These are phyloP conservation scores for Heliconius charithonia DNA, from an alignment of 2,888 invertebrate genomes.

Conservation along the genomic window DNA sequence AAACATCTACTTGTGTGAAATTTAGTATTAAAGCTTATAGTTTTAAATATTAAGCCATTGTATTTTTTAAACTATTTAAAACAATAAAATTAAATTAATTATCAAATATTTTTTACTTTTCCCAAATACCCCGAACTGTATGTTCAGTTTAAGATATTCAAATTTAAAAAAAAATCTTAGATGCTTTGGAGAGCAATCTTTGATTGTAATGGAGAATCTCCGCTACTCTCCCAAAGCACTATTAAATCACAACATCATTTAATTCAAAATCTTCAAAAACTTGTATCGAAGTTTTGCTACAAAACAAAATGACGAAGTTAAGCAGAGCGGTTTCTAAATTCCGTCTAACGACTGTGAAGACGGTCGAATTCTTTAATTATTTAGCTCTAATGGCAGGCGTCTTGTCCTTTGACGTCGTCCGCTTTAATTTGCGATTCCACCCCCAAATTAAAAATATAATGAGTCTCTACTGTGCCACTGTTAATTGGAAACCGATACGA, in stretches of 20 bases:
- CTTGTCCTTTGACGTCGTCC: conserved; percentile 81
- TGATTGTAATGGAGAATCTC: too few relatives aligned
- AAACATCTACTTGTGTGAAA: too few relatives aligned
- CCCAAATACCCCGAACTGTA: too few relatives aligned
- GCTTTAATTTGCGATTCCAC: conserved; percentile 81
- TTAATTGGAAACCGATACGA: conserved; percentile 84
- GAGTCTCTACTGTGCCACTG: conserved; percentile 77
- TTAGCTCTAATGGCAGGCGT: conserved; percentile 81
- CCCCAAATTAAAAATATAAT: conserved; percentile 84
- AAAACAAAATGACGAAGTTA: conserved; percentile 77
- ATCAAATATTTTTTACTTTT: too few relatives aligned
- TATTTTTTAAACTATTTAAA: too few relatives aligned
- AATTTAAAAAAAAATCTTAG: too few relatives aligned
- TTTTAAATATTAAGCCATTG: too few relatives aligned
- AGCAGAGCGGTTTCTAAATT: conserved; percentile 72
- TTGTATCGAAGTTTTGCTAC: conserved; percentile 48
- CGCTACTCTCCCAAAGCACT: background rate
- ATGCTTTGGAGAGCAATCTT: too few relatives aligned
- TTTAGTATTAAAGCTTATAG: too few relatives aligned
- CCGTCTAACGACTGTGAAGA: conserved; percentile 77
- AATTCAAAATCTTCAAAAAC: conserved; percentile 15
- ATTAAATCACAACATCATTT: background rate
- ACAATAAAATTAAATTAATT: too few relatives aligned
- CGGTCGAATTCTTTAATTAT: conserved; percentile 83
- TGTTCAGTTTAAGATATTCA: too few relatives aligned